Base-by-base conservation (phyloP, 1,140 invertebrate genomes). In the Neodiprion fabricii region DNA sequence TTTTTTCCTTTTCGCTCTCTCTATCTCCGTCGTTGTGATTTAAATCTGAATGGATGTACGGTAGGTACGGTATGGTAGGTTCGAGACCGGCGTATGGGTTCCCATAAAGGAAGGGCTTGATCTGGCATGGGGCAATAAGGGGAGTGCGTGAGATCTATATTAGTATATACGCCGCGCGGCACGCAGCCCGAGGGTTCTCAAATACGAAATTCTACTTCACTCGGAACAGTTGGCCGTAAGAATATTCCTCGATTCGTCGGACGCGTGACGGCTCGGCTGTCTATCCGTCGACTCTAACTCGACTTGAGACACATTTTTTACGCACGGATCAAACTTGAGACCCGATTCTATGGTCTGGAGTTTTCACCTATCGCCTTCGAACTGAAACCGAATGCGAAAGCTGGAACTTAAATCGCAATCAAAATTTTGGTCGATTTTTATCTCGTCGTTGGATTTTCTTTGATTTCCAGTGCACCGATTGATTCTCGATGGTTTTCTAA, bases 71-170 rank as follows among this genome's bases (percentile, higher is more conserved):
- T 75, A 77, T 73, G 74, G 72, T 79, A 12, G 74, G 75, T 76
- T 77, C 71, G 76, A 61, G 53, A 76, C 75, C 76, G 72, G 76
- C 71, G 80, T 82, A 85, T 80, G 82, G 80, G 83, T 82, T 85
- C 83, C 81, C 81, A 84, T 85, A 83, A 66, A 73, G 77, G 75
- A 75, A 77, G 82, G 82, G 81, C 82, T 79, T 79, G 79, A 81
- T 83, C 85, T 85, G 82, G 85, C 81, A 84, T 85, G 83, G 85
- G 85, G 86, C 86, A 78, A 81, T 84, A 83, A 85, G 85, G 86
- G 53, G 53, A 84, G 81, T 84, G 83, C 83, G 86, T 87, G 86
- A 87, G 85, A 87, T 87, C 85, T 87, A 85, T 86, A 87, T 88
- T 88, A 88, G 86, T 86, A 82, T 40, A 40, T 81, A 81, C 80